A percentile compares a stretch with the other conserved stretches of the same genome.
phyloP scores from a whole-genome alignment of 2,797 vertebrate species.

The Hypotaenidia okinawae region DNA sequence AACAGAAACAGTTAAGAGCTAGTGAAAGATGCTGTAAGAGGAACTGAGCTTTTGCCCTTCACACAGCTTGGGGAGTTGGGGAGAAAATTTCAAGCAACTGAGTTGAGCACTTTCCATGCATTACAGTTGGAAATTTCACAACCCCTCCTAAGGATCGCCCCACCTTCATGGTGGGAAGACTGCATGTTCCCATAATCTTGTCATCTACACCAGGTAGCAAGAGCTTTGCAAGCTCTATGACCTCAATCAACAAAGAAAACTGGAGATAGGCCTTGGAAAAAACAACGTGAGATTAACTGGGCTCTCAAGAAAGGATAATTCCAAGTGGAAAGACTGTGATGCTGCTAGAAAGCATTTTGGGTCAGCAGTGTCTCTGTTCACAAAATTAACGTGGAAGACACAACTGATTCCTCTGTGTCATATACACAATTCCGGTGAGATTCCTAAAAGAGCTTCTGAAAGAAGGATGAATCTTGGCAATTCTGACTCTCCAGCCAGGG shows the following conservation, averaged over 20 bases:
- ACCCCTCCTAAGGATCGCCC: background rate
- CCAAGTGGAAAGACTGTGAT: background rate
- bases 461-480: background rate
- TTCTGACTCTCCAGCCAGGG: background rate
- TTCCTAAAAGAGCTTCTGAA: background rate
- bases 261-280: background rate
- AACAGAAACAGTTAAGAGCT: background rate
- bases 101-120: background rate
- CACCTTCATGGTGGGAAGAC: background rate
- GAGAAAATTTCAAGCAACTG: background rate
- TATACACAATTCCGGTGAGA: background rate
- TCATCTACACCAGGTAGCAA: background rate
- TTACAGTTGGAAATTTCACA: background rate
- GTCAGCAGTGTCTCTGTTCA: background rate
- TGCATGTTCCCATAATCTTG: background rate
- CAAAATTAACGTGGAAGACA: background rate
- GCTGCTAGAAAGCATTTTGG: background rate
- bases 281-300: background rate
- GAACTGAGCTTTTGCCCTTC: constrained; percentile 12
- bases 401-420: fast-evolving
- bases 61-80: background rate
- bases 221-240: background rate
- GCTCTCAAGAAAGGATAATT: background rate
- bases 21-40: background rate
- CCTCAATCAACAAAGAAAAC: background rate